Percentiles rank a stretch among this genome's conserved stretches.
These are phyloP conservation scores for Regulus satrapa DNA, from an alignment of 2,113 vertebrate genomes.

Conservation along the genomic window DNA sequence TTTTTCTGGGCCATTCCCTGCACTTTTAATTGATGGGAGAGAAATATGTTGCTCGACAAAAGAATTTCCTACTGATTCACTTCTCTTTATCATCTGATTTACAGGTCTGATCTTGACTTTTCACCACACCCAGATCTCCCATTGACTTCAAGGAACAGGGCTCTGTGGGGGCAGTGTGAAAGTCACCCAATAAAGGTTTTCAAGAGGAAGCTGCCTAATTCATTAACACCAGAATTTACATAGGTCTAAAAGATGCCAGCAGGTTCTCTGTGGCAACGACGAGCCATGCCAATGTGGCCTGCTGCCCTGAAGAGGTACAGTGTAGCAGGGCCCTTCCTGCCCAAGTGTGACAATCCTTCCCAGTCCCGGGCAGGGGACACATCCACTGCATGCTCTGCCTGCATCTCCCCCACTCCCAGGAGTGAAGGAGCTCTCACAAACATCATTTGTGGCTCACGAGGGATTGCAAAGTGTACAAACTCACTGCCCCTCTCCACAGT, in stretches of 20 bases:
- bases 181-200: constrained; percentile 19
- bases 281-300: not conserved
- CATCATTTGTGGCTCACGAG: not conserved
- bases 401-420: not conserved
- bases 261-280: not conserved
- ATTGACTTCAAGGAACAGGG: constrained; percentile 51
- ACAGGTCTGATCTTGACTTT: constrained; percentile 44
- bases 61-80: constrained; percentile 52
- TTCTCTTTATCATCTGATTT: constrained; percentile 26
- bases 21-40: not conserved
- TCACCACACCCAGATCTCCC: constrained; percentile 40
- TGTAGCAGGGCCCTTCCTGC: not conserved
- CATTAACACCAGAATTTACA: not conserved
- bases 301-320: accelerated
- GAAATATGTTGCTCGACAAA: not conserved
- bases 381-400: accelerated
- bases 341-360: accelerated
- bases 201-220: constrained; percentile 16
- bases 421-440: not conserved
- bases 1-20: not conserved
- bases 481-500: accelerated
- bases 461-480: not conserved
- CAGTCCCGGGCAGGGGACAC: not conserved
- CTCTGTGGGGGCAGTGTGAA: constrained; percentile 31
- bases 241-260: not conserved